Percentiles rank a stretch among this genome's conserved stretches.
Conservation (phyloP, 2,888 invertebrate species). For the Proisotoma minuta region DNA sequence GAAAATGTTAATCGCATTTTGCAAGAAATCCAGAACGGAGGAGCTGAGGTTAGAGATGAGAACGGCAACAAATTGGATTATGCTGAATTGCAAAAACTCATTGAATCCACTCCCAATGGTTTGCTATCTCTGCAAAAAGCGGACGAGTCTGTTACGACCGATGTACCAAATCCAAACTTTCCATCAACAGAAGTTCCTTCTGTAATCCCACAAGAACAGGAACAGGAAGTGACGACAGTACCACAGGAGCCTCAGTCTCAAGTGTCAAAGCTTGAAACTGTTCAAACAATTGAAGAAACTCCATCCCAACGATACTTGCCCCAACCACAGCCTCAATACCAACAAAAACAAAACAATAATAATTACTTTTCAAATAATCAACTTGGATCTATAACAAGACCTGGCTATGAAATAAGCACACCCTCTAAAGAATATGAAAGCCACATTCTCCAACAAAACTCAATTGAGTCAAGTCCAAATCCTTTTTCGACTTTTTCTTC, state of each 20-base stretch:
- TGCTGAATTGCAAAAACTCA: conserved; percentile 20
- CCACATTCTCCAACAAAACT: conserved; percentile 29
- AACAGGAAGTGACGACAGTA: not conserved
- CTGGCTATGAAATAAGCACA: conserved; percentile 20
- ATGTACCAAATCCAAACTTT: no score
- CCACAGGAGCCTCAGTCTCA: not conserved
- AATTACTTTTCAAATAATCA: conserved; percentile 7
- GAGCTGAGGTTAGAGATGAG: conserved; percentile 32
- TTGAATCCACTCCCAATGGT: conserved; percentile 21
- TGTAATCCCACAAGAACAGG: not conserved
- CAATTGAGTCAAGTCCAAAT: conserved; percentile 17
- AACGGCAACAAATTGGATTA: conserved; percentile 32
- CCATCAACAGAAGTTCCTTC: conserved; percentile 9
- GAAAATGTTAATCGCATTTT: conserved; percentile 35
- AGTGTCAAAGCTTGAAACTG: not conserved
- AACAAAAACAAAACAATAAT: no score
- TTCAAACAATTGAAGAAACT: conserved; percentile 8
- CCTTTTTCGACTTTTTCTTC: not conserved
- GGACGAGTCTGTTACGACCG: conserved; percentile 14
- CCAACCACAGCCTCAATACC: not conserved
- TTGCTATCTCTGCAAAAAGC: conserved; percentile 21
- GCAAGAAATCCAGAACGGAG: conserved; percentile 34
- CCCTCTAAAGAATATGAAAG: conserved; percentile 35
- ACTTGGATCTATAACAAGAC: not conserved
- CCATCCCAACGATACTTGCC: not conserved